These are phyloP conservation scores for Tragelaphus buxtoni DNA, from an alignment of 2,113 vertebrate species.

Conservation along the genomic window DNA sequence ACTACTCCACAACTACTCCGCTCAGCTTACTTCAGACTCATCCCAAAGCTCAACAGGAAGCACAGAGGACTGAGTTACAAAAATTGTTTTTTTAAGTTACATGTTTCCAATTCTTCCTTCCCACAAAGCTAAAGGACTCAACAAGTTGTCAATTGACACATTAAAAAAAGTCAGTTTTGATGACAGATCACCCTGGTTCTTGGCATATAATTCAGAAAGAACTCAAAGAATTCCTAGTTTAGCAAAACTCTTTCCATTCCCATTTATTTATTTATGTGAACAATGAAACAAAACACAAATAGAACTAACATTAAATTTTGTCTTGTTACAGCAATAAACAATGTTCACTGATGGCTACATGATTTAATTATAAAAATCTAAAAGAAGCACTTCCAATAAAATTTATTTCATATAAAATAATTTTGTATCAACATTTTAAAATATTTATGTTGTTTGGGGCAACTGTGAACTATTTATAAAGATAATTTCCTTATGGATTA, in stretches of 20 bases:
- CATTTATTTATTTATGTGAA: neutral
- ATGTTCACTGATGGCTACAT: neutral
- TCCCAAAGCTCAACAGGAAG: neutral
- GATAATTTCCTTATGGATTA: neutral
- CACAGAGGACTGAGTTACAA: neutral
- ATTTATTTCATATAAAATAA: neutral
- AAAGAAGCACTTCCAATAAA: constrained; percentile 15
- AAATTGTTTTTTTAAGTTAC: neutral
- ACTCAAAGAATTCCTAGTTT: neutral
- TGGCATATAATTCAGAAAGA: neutral
- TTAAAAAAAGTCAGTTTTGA: neutral
- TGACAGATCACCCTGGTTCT: neutral
- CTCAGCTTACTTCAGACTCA: neutral
- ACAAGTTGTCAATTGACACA: neutral
- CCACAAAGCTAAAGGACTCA: neutral
- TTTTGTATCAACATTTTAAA: neutral
- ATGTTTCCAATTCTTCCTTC: neutral
- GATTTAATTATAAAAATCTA: constrained; percentile 7
- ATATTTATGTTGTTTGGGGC: neutral
- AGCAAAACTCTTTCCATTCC: neutral
- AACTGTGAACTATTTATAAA: neutral
- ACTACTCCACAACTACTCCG: neutral
- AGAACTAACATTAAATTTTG: neutral
- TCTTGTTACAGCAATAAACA: neutral
- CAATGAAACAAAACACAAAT: neutral